Conservation (phyloP, 2,888 invertebrate genomes). For the Megastigmus dorsalis region DNA sequence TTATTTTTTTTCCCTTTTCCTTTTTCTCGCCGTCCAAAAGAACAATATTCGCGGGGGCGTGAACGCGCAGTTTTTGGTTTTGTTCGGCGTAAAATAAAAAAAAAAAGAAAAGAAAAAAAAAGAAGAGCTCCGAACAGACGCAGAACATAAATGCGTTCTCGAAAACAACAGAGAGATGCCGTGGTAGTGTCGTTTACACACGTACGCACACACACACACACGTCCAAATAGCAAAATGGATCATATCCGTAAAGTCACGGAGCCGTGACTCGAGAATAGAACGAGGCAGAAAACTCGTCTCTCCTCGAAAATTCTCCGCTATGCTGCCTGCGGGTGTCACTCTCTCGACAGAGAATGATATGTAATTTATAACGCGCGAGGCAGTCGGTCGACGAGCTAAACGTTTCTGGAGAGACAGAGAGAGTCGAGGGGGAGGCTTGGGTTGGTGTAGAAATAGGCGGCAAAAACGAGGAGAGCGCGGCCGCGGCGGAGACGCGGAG, state of each 20-base stretch:
- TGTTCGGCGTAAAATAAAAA: too few relatives aligned
- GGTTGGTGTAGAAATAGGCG: constrained; percentile 23
- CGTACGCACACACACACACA: too few relatives aligned
- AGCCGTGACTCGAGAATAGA: constrained; percentile 33
- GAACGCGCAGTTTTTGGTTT: too few relatives aligned
- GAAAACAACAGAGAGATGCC: too few relatives aligned
- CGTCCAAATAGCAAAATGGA: constrained; percentile 16
- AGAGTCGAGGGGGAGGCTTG: not conserved
- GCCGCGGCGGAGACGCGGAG: too few relatives aligned
- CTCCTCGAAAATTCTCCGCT: constrained; percentile 28
- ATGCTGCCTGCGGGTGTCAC: constrained; percentile 66
- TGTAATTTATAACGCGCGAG: constrained; percentile 71
- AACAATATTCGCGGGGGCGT: too few relatives aligned
- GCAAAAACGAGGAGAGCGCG: not conserved
- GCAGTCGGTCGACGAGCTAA: constrained; percentile 40
- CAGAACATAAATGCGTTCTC: too few relatives aligned
- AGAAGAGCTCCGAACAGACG: too few relatives aligned
- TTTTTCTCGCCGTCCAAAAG: too few relatives aligned
- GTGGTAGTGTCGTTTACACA: too few relatives aligned
- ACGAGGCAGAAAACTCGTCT: constrained; percentile 22
- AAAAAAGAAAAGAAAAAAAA: too few relatives aligned
- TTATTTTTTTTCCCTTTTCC: too few relatives aligned
- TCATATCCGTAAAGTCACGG: not conserved
- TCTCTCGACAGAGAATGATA: constrained; percentile 69
- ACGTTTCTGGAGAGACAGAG: constrained; percentile 1